Evolutionary conservation across 2,797 vertebrate species (phyloP).

Genomic region (Oophaga sylvatica): DNA sequence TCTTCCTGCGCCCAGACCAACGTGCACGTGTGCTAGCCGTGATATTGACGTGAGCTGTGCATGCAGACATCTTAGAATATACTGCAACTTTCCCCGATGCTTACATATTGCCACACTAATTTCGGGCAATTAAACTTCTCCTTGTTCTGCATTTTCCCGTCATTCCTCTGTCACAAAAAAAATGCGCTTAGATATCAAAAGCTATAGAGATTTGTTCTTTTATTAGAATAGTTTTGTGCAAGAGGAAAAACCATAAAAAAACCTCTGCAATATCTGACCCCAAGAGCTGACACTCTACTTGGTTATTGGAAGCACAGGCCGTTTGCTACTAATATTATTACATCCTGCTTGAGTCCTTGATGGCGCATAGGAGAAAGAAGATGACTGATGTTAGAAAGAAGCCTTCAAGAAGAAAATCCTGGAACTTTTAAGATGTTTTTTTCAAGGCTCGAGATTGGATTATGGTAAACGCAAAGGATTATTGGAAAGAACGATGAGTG

Average conservation of each 20-base stretch:
- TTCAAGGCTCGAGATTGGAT: not conserved
- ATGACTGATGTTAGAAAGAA: not conserved
- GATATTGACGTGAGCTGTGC: conserved; percentile 60
- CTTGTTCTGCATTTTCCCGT: not conserved
- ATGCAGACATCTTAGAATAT: conserved; percentile 57
- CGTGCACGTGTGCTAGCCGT: conserved; percentile 60
- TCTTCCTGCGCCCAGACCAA: conserved; percentile 55
- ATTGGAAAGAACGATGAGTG: not conserved
- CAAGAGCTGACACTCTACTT: conserved; percentile 33
- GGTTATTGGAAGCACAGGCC: conserved; percentile 30
- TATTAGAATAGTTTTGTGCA: conserved; percentile 8
- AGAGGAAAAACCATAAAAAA: not conserved
- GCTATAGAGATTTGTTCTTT: not conserved
- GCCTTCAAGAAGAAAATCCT: not conserved
- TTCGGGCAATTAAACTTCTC: not conserved
- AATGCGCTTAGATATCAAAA: conserved; percentile 37
- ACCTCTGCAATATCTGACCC: not conserved
- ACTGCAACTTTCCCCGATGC: conserved; percentile 37
- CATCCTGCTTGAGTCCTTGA: not conserved
- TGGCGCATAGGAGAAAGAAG: not conserved
- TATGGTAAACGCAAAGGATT: not conserved
- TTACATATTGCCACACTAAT: conserved; percentile 11
- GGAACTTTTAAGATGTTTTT: not conserved
- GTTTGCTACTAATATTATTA: not conserved
- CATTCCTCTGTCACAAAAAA: not conserved